Conservation (phyloP, 2,113 vertebrate species). For the Rhabdornis inornatus region DNA sequence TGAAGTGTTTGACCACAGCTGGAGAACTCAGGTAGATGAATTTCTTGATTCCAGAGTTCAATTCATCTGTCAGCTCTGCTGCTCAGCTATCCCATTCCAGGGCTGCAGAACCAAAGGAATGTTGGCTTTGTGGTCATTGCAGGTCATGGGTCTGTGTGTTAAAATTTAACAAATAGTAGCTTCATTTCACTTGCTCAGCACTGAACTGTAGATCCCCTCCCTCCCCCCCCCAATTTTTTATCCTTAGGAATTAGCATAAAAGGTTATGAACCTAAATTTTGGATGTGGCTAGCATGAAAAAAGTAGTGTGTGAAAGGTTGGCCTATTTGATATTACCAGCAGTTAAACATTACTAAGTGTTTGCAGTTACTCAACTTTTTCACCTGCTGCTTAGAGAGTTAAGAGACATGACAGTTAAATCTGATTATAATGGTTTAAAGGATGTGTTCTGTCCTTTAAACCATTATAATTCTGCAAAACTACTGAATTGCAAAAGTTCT, state of each 20-base stretch:
- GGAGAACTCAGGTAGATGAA: background rate
- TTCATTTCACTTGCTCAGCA: background rate
- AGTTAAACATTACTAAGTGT: background rate
- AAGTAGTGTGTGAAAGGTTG: background rate
- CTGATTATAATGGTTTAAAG: background rate
- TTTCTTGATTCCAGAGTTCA: background rate
- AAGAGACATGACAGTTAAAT: background rate
- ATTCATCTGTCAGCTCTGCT: background rate
- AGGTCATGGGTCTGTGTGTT: background rate
- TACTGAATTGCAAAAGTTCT: background rate
- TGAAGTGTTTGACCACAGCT: background rate
- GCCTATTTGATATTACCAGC: background rate
- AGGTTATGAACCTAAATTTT: background rate
- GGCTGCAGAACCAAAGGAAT: background rate
- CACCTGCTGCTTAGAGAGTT: background rate
- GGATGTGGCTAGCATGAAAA: background rate
- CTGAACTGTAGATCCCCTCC: background rate
- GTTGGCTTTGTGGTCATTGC: background rate
- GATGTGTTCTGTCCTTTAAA: background rate
- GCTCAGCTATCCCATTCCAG: background rate
- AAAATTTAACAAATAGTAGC: background rate
- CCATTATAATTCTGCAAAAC: background rate
- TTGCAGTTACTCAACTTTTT: background rate
- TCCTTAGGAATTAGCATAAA: background rate
- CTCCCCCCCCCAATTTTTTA: background rate